These are phyloP conservation scores for Hyperopisus bebe DNA, from an alignment of 2,113 vertebrate genomes.

Conservation along the genomic window DNA sequence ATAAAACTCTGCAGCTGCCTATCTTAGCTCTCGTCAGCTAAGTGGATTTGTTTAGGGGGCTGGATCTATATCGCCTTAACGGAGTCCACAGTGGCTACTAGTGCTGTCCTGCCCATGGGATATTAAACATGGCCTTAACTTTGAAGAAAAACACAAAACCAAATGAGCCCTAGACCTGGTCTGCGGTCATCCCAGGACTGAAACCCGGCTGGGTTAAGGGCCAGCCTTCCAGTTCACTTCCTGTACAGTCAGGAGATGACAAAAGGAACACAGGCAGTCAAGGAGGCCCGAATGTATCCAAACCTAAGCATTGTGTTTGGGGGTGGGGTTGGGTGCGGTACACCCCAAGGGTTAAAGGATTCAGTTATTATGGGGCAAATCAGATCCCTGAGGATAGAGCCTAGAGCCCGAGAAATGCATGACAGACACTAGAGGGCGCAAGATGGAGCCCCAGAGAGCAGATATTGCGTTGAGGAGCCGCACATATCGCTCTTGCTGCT, in stretches of 20 bases:
- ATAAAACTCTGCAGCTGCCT: neutral
- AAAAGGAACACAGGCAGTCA: neutral
- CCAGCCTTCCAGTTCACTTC: neutral
- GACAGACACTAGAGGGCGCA: neutral
- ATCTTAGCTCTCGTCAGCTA: neutral
- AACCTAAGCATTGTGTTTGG: neutral
- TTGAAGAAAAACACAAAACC: neutral
- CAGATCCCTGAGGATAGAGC: neutral
- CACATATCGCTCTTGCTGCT: neutral
- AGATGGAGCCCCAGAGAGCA: neutral
- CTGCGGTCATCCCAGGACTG: neutral
- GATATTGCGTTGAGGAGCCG: neutral
- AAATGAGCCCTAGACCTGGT: neutral
- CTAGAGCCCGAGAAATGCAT: neutral
- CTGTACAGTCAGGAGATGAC: neutral
- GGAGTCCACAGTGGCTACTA: slow-evolving; percentile 20
- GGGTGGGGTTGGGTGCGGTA: neutral
- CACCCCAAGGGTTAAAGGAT: neutral
- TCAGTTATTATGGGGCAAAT: neutral
- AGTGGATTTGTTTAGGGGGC: slow-evolving; percentile 17
- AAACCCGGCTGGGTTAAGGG: neutral
- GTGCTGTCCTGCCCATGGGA: slow-evolving; percentile 23
- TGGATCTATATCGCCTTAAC: slow-evolving; percentile 22
- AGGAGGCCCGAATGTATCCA: neutral
- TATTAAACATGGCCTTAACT: slow-evolving; percentile 17